These are phyloP conservation scores for Mastomys natalensis DNA, from an alignment of 2,113 vertebrate species.

Conservation along the genomic window DNA sequence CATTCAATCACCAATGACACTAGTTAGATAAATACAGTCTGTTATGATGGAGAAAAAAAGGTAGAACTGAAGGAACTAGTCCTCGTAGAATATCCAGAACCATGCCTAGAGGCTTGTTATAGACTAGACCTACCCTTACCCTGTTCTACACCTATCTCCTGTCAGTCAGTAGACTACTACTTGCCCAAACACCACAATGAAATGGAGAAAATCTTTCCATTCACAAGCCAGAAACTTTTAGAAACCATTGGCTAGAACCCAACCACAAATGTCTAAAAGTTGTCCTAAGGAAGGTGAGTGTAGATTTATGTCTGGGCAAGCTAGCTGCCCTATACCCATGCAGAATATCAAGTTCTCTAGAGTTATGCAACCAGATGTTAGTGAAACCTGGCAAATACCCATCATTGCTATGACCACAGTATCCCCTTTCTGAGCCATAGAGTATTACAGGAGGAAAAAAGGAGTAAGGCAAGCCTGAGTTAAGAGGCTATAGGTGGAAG, in stretches of 20 bases:
- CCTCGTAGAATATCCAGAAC: not conserved
- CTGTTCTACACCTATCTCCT: not conserved
- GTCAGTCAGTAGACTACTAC: not conserved
- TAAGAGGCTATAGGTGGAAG: not conserved
- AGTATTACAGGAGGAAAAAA: not conserved
- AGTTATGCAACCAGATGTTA: accelerated
- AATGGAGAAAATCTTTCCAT: not conserved
- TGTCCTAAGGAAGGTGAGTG: not conserved
- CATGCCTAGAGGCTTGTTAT: not conserved
- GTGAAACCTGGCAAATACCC: not conserved
- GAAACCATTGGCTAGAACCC: not conserved
- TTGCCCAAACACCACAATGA: not conserved
- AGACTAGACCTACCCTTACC: not conserved
- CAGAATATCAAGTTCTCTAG: not conserved
- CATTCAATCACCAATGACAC: not conserved
- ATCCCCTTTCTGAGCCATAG: not conserved
- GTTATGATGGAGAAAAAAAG: not conserved
- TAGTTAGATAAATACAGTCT: not conserved
- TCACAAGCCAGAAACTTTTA: not conserved
- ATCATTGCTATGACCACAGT: no score
- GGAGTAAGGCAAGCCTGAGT: not conserved
- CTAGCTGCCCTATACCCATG: no score
- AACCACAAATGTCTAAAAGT: not conserved
- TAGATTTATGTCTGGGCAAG: not conserved
- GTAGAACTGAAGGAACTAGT: not conserved